A percentile compares a stretch with the other conserved stretches of the same genome.
phyloP scores from a whole-genome alignment of 53 echinoderm and acorn worm species.

The Echinarachnius parma region DNA sequence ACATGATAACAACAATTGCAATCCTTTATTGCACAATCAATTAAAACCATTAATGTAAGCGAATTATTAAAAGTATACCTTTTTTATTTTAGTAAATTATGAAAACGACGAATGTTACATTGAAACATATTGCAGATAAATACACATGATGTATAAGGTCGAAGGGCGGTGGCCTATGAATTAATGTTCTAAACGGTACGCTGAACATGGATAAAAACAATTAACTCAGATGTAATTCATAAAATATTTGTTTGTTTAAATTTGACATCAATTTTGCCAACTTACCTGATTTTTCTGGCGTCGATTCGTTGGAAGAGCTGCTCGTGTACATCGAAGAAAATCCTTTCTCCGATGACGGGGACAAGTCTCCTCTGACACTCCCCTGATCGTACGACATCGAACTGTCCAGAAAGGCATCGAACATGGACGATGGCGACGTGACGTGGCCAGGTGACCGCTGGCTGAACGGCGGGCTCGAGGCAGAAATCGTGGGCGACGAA shows the following conservation, averaged over 20 bases:
- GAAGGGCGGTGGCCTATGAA: no score
- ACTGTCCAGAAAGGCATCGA: constrained; percentile 13
- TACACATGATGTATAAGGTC: no score
- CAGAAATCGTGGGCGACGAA: constrained; percentile 14
- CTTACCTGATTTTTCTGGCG: constrained; percentile 46
- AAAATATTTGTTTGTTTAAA: background rate
- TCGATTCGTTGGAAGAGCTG: constrained; percentile 41
- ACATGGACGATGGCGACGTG: constrained; percentile 15
- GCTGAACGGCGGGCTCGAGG: constrained; percentile 19
- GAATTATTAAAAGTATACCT: no score
- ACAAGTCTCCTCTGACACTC: constrained; percentile 17
- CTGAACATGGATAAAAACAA: no score
- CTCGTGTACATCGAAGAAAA: constrained; percentile 24
- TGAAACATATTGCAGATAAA: no score
- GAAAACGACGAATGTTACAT: no score
- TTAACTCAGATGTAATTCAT: no score
- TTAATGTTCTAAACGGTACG: no score
- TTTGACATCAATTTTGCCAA: background rate
- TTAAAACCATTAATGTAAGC: no score
- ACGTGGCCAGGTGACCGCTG: constrained; percentile 24
- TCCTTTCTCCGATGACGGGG: constrained; percentile 30
- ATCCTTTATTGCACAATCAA: no score
- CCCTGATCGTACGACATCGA: constrained; percentile 23
- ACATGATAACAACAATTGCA: no score
- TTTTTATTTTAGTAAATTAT: no score